Evolutionary conservation across 2,797 vertebrate genomes (phyloP), one percentile per base, ranked within the genome.

Genomic region (Poecilia picta): DNA sequence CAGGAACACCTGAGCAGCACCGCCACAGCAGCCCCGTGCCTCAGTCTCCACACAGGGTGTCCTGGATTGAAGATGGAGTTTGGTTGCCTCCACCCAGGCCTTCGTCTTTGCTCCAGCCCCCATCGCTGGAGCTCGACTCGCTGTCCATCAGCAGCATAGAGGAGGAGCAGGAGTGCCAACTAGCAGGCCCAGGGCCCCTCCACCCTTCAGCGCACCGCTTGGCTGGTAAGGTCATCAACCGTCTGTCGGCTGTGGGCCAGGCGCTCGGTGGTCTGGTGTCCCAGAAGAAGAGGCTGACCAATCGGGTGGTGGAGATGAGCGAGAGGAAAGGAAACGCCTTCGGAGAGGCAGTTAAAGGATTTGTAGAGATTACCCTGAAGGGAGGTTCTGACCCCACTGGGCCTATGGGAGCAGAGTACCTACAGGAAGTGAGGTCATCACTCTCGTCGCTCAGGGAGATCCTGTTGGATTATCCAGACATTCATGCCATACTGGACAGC

Each of bases 381-480:
- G 83, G 73, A 45, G 91, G 90, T 41, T 3, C 78, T 0, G 82
- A 89, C 20, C 80, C 80, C 28, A 85, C 0, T 0, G 74, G 85
- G 45, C 59, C 82, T 49, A 92, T 78, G 0, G 95, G 90, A 79
- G 93, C 92, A 0, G 97, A 97, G 82, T 93, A 96, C 89, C 89
- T 98, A 20, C 97, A 97, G 94, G 96, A 96, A 53, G 93, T 97
- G 79, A 96, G 97, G 59, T 88, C 94, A 57, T 93, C 94, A 3
- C 95, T 98, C 4, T 95, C 94, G 0, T 94, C 91, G 28, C 92
- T 97, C 47, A 96, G 93, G 84, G 95, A 95, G 33, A 93, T 88
- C 0, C 90, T 98, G 83, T 75, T 95, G 33, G 95, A 97, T 47
- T 89, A 90, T 79, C 84, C 91, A 0, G 95, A 97, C 7, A 92